Conservation (phyloP, 2,888 invertebrate species). For the Noctua comes region DNA sequence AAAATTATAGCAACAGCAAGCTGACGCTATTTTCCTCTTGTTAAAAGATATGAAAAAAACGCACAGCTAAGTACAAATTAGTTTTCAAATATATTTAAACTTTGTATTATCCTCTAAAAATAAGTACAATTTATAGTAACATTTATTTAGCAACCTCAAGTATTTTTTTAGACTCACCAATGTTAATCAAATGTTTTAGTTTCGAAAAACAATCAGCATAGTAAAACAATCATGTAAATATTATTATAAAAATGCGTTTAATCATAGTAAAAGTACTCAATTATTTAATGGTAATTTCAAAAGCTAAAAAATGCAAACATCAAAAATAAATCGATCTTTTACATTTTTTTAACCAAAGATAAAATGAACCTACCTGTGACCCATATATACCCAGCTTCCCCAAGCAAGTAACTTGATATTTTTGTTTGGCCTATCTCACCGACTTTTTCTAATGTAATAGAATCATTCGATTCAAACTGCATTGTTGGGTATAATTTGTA, state of each 20-base stretch:
- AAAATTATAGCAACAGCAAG: background rate
- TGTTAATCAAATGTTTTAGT: background rate
- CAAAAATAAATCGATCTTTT: background rate
- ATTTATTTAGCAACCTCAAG: background rate
- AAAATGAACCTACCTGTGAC: slow-evolving; percentile 57
- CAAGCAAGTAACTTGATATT: slow-evolving; percentile 83
- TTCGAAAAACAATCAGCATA: background rate
- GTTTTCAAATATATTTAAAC: background rate
- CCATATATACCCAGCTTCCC: slow-evolving; percentile 53
- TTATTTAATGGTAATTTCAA: background rate
- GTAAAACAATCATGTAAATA: background rate
- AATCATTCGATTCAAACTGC: slow-evolving; percentile 74
- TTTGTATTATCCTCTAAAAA: background rate
- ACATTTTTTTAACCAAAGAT: slow-evolving; percentile 6
- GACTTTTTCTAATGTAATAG: slow-evolving; percentile 75
- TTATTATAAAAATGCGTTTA: background rate
- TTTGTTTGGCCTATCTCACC: slow-evolving; percentile 76
- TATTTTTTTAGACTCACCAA: background rate
- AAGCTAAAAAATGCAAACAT: background rate
- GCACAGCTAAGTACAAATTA: background rate
- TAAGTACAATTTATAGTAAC: background rate
- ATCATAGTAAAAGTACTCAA: background rate
- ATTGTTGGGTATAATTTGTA: slow-evolving; percentile 86
- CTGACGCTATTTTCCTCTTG: too few relatives aligned
- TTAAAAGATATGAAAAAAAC: background rate